Conservation (phyloP, 2,797 vertebrate species). For the Chromis chromis region DNA sequence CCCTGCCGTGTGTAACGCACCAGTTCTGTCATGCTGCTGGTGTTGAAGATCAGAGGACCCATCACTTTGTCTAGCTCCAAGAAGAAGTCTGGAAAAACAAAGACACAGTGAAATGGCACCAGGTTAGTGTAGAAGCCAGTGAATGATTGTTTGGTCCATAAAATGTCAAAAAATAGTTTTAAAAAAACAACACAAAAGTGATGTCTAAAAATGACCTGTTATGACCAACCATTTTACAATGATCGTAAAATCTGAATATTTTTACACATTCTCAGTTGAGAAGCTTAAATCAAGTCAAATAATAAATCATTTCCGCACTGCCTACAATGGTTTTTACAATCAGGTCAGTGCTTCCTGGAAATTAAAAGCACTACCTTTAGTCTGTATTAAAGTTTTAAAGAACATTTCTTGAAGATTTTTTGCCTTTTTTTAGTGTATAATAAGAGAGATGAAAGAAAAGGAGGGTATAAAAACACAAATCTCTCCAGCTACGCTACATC, state of each 20-base stretch:
- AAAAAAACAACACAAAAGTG: background rate
- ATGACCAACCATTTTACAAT: background rate
- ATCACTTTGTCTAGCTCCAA: constrained; percentile 97
- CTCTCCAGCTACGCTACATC: too few relatives aligned
- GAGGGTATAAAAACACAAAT: too few relatives aligned
- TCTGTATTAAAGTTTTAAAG: background rate
- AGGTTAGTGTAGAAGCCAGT: background rate
- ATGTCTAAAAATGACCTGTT: background rate
- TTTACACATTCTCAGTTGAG: too few relatives aligned
- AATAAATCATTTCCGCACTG: too few relatives aligned
- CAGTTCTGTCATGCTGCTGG: constrained; percentile 98
- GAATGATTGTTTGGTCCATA: background rate
- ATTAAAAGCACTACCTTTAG: background rate
- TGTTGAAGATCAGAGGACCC: constrained; percentile 96
- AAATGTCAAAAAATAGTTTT: background rate
- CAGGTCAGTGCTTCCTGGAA: background rate
- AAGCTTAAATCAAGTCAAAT: too few relatives aligned
- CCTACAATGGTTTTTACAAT: background rate
- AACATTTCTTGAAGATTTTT: background rate
- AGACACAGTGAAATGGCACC: background rate
- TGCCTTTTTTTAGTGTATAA: too few relatives aligned
- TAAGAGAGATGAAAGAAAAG: too few relatives aligned
- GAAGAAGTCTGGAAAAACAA: constrained; percentile 91
- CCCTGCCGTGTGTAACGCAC: constrained; percentile 98
- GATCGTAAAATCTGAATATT: too few relatives aligned